Evolutionary conservation across 2,888 invertebrate species (phyloP).

Genomic region (Papilio elwesi): DNA sequence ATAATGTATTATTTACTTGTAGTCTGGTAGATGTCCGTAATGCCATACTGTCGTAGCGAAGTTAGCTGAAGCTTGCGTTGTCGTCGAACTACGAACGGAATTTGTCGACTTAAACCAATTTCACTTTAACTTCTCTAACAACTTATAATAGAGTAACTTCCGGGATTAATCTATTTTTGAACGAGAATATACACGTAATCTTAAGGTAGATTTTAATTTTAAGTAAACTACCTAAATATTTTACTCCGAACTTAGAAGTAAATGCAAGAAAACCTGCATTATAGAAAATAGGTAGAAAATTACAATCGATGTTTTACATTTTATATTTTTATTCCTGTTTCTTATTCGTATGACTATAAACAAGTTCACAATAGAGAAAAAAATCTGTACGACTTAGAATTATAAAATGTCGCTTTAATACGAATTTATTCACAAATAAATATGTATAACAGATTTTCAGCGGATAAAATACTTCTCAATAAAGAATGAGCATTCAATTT

Average conservation of each 20-base stretch:
- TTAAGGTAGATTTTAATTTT: not conserved
- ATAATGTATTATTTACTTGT: conserved; percentile 49
- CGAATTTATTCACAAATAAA: no score
- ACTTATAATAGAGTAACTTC: conserved; percentile 79
- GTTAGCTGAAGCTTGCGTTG: conserved; percentile 60
- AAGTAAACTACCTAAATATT: not conserved
- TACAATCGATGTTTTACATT: no score
- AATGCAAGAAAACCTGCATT: no score
- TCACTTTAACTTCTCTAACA: conserved; percentile 70
- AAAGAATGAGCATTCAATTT: no score
- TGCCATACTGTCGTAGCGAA: conserved; percentile 60
- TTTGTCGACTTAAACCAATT: conserved; percentile 72
- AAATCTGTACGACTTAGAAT: no score
- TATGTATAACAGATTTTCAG: no score
- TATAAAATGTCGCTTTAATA: no score
- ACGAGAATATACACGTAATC: conserved; percentile 38
- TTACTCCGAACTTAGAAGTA: not conserved
- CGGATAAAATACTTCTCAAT: no score
- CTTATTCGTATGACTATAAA: no score
- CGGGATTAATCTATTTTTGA: conserved; percentile 71
- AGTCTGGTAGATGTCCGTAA: conserved; percentile 52
- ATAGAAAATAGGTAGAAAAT: no score
- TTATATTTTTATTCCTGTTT: no score
- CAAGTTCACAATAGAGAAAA: no score
- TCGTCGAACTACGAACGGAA: conserved; percentile 70